Evolutionary conservation across 2,888 invertebrate genomes (phyloP), one percentile per base, ranked within the genome.

Genomic region (Cryptophagus acutangulus): DNA sequence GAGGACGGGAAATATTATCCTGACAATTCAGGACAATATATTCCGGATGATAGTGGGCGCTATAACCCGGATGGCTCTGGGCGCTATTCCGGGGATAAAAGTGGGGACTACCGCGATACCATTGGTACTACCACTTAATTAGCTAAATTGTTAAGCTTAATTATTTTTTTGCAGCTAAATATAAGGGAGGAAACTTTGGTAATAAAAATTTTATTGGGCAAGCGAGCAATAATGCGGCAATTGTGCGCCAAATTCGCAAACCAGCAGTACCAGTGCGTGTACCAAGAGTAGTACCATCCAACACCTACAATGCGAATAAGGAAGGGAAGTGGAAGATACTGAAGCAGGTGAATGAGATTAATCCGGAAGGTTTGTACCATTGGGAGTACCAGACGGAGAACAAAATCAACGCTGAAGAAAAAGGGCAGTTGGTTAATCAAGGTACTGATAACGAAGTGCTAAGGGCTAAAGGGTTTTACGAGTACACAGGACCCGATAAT

Each of bases 401-500:
- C 54, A 76, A 77, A 30, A 77, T 78, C 48, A 61, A 63, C 3
- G 76, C 74, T 3, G 74, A 78, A 59, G 78, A 78, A 60, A 68
- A 73, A 56, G 78, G 78, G 18, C 17, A 38, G 17, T 17, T 26
- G n/a, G 24, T 9, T 13, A 70, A 75, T 49, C 58, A 70, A 9
- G 71, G 74, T 1, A 69, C 72, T 41, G 73, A 73, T 12, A 73
- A 72, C 1, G 78, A 77, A 44, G 79, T 77, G 1, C 75, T 82
- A 33, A 74, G 74, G 39, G 78, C 81, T 1, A 73, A 71, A 40
- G 84, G 84, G 2, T 82, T 78, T 59, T 83, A 76, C 59, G 76
- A 81, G 52, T 84, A 81, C 59, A 76, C 82, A 1, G 82, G 80
- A 1, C 78, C 78, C 36, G 76, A 80, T 56, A 79, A 79, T 39